Evolutionary conservation across 2,888 invertebrate species (phyloP).

Genomic region (Zygaena filipendulae): DNA sequence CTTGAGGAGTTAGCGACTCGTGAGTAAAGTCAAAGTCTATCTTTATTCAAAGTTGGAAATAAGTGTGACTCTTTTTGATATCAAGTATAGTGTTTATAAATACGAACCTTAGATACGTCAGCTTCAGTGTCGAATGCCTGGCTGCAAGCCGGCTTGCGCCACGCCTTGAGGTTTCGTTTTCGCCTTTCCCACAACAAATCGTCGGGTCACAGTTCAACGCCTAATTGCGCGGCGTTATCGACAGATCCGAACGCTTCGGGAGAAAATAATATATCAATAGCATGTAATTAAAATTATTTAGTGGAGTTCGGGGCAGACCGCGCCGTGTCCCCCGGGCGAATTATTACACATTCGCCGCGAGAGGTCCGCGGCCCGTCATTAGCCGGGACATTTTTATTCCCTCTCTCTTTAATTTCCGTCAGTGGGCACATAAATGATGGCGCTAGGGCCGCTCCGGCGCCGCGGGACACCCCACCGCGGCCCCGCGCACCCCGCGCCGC

Average conservation of each 20-base stretch:
- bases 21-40: no score
- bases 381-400: conserved; percentile 62
- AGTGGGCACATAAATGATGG: conserved; percentile 54
- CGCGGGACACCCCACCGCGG: conserved; percentile 35
- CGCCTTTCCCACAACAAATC: conserved; percentile 62
- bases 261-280: conserved; percentile 64
- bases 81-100: no score
- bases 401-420: conserved; percentile 65
- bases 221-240: conserved; percentile 61
- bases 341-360: conserved; percentile 62
- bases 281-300: conserved; percentile 68
- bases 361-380: conserved; percentile 56
- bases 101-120: no score
- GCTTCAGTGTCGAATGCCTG: no score
- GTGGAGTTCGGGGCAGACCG: conserved; percentile 29
- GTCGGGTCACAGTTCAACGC: conserved; percentile 56
- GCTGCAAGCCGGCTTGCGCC: no score
- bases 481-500: conserved; percentile 4
- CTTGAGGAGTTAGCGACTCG: no score
- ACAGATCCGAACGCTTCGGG: conserved; percentile 52
- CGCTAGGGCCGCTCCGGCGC: conserved; percentile 46
- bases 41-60: no score
- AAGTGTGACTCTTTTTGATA: no score
- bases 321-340: conserved; percentile 47
- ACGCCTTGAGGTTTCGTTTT: conserved; percentile 44